phyloP scores from a whole-genome alignment of 2,888 invertebrate genomes.

The Orgyia antiqua region DNA sequence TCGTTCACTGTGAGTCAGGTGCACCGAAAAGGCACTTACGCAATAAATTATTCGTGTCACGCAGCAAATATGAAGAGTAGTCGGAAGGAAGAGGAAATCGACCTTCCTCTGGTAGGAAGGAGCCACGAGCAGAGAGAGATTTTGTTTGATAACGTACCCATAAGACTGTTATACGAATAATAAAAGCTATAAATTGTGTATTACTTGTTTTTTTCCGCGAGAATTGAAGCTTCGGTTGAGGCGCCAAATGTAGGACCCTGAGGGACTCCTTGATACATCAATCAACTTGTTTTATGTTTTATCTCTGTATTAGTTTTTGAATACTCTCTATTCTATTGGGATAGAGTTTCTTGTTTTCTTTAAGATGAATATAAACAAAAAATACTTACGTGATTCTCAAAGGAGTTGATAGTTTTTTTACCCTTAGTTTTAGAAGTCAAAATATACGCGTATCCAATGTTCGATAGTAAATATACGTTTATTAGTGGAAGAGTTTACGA shows the following conservation, averaged over 20 bases:
- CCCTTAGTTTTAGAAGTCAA: too few species aligned
- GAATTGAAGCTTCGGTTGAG: constrained; percentile 12
- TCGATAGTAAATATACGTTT: too few species aligned
- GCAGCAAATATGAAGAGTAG: constrained; percentile 15
- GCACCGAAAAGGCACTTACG: constrained; percentile 13
- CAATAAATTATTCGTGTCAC: constrained; percentile 25
- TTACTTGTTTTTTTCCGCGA: constrained; percentile 13
- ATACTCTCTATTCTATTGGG: constrained; percentile 7
- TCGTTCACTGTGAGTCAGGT: constrained; percentile 8
- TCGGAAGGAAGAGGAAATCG: constrained; percentile 8
- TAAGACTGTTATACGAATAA: constrained; percentile 40
- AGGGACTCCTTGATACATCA: constrained; percentile 13
- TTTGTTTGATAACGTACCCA: constrained; percentile 35
- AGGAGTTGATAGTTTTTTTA: too few species aligned
- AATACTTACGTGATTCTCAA: not conserved
- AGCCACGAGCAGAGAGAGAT: constrained; percentile 8
- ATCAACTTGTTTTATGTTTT: constrained; percentile 14
- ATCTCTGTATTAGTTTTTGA: constrained; percentile 17
- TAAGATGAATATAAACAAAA: constrained; percentile 1
- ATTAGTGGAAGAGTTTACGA: too few species aligned
- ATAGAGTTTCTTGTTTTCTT: not conserved
- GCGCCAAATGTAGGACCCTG: constrained; percentile 9
- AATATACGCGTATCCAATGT: too few species aligned
- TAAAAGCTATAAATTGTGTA: constrained; percentile 30
- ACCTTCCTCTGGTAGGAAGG: constrained; percentile 11